Evolutionary conservation across 1,140 invertebrate species (phyloP), one percentile per base, ranked within the genome.

Genomic region (Harpegnathos saltator): DNA sequence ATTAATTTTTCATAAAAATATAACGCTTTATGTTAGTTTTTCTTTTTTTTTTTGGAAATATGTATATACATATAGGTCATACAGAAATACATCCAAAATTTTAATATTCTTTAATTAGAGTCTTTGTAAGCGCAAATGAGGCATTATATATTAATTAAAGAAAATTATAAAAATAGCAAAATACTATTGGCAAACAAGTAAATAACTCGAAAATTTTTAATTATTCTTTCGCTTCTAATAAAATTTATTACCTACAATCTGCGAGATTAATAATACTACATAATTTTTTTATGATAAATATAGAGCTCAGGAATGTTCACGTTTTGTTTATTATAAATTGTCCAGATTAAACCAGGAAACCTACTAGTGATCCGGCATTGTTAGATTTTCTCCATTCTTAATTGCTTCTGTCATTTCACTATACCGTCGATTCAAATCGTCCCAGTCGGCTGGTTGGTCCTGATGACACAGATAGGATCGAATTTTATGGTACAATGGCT

Each of bases 301-400:
- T 54, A 15, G 15, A 12, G 12, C n/a, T 17, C 14, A 4, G 54
- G 3, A 19, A 4, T 52, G 14, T 59, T 15, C 48, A 11, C 44
- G 66, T 50, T 63, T 48, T 65, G 24, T 52, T 81, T 17, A 44
- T 12, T 48, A 68, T 22, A 65, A n/a, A 26, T 44, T 50, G 19
- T 44, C 12, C 0, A 4, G 52, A 14, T 4, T 11, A 26, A 15
- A 38, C 3, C 19, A 1, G 22, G 1, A 24, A 24, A 92, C 93
- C 90, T 90, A 95, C 95, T 94, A 91, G 78, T 95, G 91, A 65
- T 94, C 92, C 3, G 95, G 95, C 90, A 94, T 93, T 0, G 89
- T 74, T 15, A 95, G 85, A 19, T 73, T 62, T 22, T 85, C 73
- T 26, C 89, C 85, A 0, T 90, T 89, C 7, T 84, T 80, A 22